Conservation (phyloP, 2,888 invertebrate genomes). For the Meta bourneti region DNA sequence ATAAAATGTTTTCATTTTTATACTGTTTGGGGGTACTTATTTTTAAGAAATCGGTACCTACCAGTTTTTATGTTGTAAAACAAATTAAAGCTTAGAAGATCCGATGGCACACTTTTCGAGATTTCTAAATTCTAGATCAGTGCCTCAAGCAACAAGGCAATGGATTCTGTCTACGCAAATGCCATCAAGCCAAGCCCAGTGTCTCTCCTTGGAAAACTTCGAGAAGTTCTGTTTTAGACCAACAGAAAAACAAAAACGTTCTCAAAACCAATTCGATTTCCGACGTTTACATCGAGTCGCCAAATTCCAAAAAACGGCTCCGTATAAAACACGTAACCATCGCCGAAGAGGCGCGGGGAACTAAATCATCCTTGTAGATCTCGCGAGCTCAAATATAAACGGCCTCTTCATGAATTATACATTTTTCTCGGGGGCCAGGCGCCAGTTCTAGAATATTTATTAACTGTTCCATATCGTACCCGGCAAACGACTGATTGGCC, state of each 20-base stretch:
- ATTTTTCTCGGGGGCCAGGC: constrained; percentile 41
- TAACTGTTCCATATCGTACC: constrained; percentile 29
- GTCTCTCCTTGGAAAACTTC: too few relatives aligned
- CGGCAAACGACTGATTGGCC: constrained; percentile 51
- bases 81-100: too few relatives aligned
- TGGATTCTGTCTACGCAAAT: too few relatives aligned
- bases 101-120: too few relatives aligned
- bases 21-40: too few relatives aligned
- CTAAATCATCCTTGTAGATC: neutral
- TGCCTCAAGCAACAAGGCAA: too few relatives aligned
- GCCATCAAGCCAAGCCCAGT: too few relatives aligned
- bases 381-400: neutral
- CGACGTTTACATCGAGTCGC: neutral
- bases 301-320: neutral
- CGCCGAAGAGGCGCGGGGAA: neutral
- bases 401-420: constrained; percentile 52
- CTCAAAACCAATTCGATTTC: neutral
- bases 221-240: neutral
- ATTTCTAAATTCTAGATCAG: too few relatives aligned
- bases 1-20: too few relatives aligned
- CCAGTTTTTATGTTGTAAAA: too few relatives aligned
- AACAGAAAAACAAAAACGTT: neutral
- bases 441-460: constrained; percentile 56
- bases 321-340: neutral
- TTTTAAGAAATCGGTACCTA: too few relatives aligned